Evolutionary conservation across 2,113 vertebrate species (phyloP), one percentile per base, ranked within the genome.

Genomic region (Oncorhynchus keta): DNA sequence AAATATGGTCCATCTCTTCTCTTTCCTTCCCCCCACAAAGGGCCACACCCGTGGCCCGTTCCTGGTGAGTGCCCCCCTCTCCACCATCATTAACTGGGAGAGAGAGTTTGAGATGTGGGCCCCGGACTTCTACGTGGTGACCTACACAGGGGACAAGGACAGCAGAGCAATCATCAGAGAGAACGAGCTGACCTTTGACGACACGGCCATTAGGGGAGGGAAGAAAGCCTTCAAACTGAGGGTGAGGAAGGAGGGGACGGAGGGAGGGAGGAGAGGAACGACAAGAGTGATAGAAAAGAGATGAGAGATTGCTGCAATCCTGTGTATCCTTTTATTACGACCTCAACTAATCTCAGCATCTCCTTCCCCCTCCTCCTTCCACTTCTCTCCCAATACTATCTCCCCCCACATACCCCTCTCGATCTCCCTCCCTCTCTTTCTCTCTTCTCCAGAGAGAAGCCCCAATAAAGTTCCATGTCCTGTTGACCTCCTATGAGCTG

Each of bases 51-150:
- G 95, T 85, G 97, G 97, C 75, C 97, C 97, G 3, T 98, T 98
- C 90, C 92, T 98, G 86, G 97, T 98, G 83, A 98, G 97, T 30
- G 97, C 97, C 8, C 97, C 97, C 0, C 95, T 98, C 1, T 98
- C 97, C 69, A 97, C 97, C 86, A 98, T 98, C 94, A 98, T 98
- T 87, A 98, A 98, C 90, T 98, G 97, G 97, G 97, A 98, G 80
- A 90, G 97, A 3, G 97, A 98, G 92, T 98, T 98, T 79, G 96
- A 98, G 89, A 97, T 97, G 95, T 98, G 97, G 97, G 97, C 97
- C 0, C 96, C 97, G 0, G 92, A 96, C 81, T 97, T 98, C 88
- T 98, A 98, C 22, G 96, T 98, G 57, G 95, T 98, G 78, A 97
- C 97, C 5, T 98, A 98, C 92, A 96, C 97, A 0, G 97, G 97